Evolutionary conservation across 1,140 invertebrate genomes (phyloP).

Genomic region (Metaphire vulgaris): DNA sequence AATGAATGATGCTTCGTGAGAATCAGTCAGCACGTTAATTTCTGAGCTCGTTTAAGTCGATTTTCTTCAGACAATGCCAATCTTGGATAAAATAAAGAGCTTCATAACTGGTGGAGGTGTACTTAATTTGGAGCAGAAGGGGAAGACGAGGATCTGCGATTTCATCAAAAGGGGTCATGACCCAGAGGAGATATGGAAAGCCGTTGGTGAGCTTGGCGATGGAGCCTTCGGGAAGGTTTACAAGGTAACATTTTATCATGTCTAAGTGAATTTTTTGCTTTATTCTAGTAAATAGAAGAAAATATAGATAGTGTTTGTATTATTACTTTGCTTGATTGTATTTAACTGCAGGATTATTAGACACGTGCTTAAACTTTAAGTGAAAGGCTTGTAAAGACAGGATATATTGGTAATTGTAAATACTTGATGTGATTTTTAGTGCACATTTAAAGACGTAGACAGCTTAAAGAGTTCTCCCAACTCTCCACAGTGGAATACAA

Average conservation of each 20-base stretch:
- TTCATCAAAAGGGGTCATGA: conserved; percentile 13
- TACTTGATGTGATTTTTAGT: too few species aligned
- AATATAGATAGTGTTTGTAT: too few species aligned
- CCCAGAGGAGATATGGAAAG: conserved; percentile 13
- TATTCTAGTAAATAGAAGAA: too few species aligned
- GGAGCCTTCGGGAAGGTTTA: conserved; percentile 97
- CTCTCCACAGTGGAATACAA: too few species aligned
- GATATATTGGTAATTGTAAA: too few species aligned
- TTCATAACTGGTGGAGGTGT: conserved; percentile 1
- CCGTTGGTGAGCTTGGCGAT: conserved; percentile 75
- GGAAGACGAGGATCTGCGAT: conserved; percentile 36
- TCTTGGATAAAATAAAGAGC: conserved; percentile 14
- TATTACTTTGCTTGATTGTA: too few species aligned
- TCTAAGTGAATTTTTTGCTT: conserved; percentile 1
- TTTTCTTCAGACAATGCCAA: not conserved
- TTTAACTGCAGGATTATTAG: too few species aligned
- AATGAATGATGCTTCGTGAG: not conserved
- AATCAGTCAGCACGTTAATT: conserved; percentile 5
- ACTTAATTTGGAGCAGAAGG: conserved; percentile 34
- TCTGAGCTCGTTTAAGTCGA: not conserved
- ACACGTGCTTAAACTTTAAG: too few species aligned
- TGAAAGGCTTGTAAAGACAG: too few species aligned
- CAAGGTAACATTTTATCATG: conserved; percentile 57
- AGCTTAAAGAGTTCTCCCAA: too few species aligned
- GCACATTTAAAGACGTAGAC: too few species aligned